Evolutionary conservation across 2,888 invertebrate species (phyloP).

Genomic region (Platypus cylindrus): DNA sequence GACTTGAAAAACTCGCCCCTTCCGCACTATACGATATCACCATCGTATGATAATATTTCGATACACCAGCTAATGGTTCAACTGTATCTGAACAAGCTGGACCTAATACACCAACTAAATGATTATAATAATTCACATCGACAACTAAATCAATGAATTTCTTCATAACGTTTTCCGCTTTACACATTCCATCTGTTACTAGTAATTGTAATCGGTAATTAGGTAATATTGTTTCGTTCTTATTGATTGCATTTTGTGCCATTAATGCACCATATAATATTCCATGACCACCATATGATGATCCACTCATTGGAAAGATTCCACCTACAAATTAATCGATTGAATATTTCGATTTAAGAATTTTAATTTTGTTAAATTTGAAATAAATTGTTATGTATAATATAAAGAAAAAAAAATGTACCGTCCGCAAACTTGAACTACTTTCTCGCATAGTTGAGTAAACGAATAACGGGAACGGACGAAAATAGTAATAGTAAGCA

Average conservation of each 20-base stretch:
- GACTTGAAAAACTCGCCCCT: constrained; percentile 56
- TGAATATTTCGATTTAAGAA: too few relatives aligned
- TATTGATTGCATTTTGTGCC: constrained; percentile 52
- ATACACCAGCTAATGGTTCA: constrained; percentile 64
- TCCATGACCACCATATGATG: constrained; percentile 45
- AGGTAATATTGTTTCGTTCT: constrained; percentile 41
- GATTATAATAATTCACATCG: constrained; percentile 10
- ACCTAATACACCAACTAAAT: constrained; percentile 58
- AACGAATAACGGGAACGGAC: too few relatives aligned
- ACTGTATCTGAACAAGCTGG: constrained; percentile 74
- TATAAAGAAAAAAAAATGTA: not conserved
- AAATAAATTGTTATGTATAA: too few relatives aligned
- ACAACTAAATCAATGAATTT: constrained; percentile 59
- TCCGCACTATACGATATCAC: constrained; percentile 71
- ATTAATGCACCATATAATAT: constrained; percentile 47
- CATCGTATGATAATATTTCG: constrained; percentile 57
- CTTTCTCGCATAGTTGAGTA: too few relatives aligned
- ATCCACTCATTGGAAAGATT: constrained; percentile 54
- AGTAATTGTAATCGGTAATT: constrained; percentile 48
- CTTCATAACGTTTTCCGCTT: constrained; percentile 60
- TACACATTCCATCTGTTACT: constrained; percentile 53
- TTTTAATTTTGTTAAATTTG: too few relatives aligned
- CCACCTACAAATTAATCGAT: constrained; percentile 41
- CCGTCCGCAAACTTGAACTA: too few relatives aligned
- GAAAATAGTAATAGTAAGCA: too few relatives aligned